Conservation (phyloP, 2,113 vertebrate species). For the Cariama cristata region DNA sequence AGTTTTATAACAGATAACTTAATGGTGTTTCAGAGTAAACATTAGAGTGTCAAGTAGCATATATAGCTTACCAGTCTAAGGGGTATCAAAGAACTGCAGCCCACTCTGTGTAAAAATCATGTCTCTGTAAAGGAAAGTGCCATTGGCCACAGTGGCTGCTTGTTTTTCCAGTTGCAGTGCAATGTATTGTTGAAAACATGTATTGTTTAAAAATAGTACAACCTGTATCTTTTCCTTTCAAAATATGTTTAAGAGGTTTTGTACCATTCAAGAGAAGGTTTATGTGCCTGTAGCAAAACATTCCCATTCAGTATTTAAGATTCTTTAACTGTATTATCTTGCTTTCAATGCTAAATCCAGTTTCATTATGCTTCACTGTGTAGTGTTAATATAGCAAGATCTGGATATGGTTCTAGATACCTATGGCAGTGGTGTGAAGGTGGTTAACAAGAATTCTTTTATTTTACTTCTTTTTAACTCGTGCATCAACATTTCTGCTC, state of each 20-base stretch:
- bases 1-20: neutral
- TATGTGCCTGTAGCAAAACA: neutral
- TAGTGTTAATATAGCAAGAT: neutral
- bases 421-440: neutral
- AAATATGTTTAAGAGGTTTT: neutral
- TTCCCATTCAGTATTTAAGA: neutral
- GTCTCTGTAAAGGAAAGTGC: neutral
- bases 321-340: neutral
- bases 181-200: neutral
- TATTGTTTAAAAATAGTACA: neutral
- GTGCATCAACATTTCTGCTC: neutral
- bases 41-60: neutral
- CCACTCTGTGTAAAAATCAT: neutral
- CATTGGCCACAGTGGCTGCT: neutral
- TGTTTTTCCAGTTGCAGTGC: neutral
- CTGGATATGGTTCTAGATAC: neutral
- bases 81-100: neutral
- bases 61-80: neutral
- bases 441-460: neutral
- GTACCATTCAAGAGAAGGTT: neutral
- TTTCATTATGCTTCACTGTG: neutral
- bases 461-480: neutral
- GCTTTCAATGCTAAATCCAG: neutral
- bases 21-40: neutral
- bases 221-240: neutral